Percentiles rank a stretch among this genome's conserved stretches.
These are phyloP conservation scores for Clarias pachynema DNA, from an alignment of 2,797 vertebrate genomes.

Conservation along the genomic window DNA sequence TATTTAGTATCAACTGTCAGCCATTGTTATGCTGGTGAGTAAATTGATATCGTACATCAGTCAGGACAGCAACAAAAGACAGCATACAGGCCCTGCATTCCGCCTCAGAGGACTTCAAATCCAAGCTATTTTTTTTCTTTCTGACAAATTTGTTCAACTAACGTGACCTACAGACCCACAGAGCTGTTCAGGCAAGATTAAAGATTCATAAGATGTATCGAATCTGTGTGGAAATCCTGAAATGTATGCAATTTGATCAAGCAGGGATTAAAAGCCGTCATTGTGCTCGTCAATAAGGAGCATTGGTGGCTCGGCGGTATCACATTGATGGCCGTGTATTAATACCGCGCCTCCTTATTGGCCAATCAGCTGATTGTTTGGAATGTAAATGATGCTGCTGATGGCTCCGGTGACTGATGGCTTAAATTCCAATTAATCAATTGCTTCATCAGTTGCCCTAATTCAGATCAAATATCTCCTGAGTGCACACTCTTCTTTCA, in stretches of 20 bases:
- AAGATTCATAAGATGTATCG: slow-evolving; percentile 78
- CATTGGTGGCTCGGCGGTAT: slow-evolving; percentile 75
- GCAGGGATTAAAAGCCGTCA: slow-evolving; percentile 79
- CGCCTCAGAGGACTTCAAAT: background rate
- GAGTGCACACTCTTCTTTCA: slow-evolving; percentile 85
- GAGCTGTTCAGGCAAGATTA: slow-evolving; percentile 62
- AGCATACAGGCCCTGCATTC: slow-evolving; percentile 11
- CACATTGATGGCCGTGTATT: slow-evolving; percentile 86
- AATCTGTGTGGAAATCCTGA: slow-evolving; percentile 76
- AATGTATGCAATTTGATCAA: slow-evolving; percentile 80
- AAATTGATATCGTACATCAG: slow-evolving; percentile 41
- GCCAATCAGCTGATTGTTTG: slow-evolving; percentile 93
- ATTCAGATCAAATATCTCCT: slow-evolving; percentile 98
- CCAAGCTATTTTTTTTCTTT: slow-evolving; percentile 1
- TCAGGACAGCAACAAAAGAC: slow-evolving; percentile 19
- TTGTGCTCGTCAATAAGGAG: slow-evolving; percentile 80
- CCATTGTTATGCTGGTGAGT: slow-evolving; percentile 27
- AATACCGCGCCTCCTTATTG: slow-evolving; percentile 84
- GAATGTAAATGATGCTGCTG: slow-evolving; percentile 95
- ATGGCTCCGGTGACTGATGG: slow-evolving; percentile 95
- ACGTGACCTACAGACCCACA: background rate
- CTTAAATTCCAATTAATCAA: slow-evolving; percentile 99
- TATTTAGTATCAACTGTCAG: slow-evolving; percentile 38
- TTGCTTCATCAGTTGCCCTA: slow-evolving; percentile 95
- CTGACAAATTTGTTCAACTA: background rate